A percentile compares a stretch with the other conserved stretches of the same genome.
Evolutionary conservation across 2,888 invertebrate genomes (phyloP).

Genomic region (Drosophila formosana): DNA sequence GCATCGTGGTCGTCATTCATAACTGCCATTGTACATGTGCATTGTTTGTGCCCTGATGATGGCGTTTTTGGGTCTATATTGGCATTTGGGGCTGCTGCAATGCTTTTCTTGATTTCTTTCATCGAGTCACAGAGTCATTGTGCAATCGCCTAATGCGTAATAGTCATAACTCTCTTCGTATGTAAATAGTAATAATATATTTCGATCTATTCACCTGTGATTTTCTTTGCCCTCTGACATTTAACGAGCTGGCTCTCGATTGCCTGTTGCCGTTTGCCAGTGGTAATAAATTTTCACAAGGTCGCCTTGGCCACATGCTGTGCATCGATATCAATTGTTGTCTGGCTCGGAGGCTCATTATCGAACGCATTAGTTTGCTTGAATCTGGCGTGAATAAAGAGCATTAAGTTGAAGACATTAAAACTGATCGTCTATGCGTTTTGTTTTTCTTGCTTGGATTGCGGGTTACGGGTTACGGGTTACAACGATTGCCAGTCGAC

Average conservation of each 20-base stretch:
- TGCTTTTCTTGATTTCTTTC: constrained; percentile 61
- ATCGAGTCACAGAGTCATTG: constrained; percentile 46
- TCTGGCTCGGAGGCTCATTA: constrained; percentile 51
- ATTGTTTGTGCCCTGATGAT: constrained; percentile 48
- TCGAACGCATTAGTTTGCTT: constrained; percentile 35
- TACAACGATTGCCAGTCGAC: constrained; percentile 28
- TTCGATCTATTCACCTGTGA: constrained; percentile 19
- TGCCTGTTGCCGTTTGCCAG: constrained; percentile 14
- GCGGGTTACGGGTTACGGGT: neutral
- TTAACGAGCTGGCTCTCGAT: constrained; percentile 17
- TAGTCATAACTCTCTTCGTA: constrained; percentile 32
- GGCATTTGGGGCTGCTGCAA: constrained; percentile 55
- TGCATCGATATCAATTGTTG: constrained; percentile 55
- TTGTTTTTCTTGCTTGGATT: constrained; percentile 27
- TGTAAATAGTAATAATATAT: constrained; percentile 10
- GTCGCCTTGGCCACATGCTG: constrained; percentile 30
- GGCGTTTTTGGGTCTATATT: constrained; percentile 32
- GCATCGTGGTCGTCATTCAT: constrained; percentile 58
- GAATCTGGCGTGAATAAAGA: constrained; percentile 50
- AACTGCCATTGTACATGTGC: constrained; percentile 56
- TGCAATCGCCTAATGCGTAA: constrained; percentile 39
- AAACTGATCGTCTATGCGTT: constrained; percentile 14
- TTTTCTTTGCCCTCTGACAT: constrained; percentile 40
- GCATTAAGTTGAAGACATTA: constrained; percentile 48
- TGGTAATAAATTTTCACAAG: constrained; percentile 45